Evolutionary conservation across 1,140 invertebrate genomes (phyloP).

Genomic region (Drosophila nigromelanica): DNA sequence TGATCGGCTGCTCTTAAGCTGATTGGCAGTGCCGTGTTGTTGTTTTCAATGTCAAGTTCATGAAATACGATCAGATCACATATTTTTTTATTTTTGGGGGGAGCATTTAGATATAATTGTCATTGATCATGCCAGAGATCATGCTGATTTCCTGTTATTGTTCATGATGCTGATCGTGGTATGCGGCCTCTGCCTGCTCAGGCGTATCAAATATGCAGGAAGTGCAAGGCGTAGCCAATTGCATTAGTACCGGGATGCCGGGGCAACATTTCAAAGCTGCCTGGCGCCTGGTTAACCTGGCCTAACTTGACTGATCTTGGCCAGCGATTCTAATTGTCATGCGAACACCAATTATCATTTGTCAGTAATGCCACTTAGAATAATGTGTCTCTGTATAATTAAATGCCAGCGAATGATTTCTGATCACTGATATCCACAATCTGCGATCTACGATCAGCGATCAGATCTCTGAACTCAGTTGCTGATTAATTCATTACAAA

Average conservation of each 20-base stretch:
- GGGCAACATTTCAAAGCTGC: slow-evolving; percentile 69
- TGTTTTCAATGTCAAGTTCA: slow-evolving; percentile 78
- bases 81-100: slow-evolving; percentile 21
- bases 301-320: slow-evolving; percentile 24
- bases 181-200: slow-evolving; percentile 42
- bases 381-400: slow-evolving; percentile 59
- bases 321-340: slow-evolving; percentile 71
- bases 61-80: slow-evolving; percentile 60
- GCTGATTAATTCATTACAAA: slow-evolving; percentile 76
- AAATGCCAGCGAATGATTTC: slow-evolving; percentile 62
- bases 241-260: slow-evolving; percentile 50
- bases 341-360: slow-evolving; percentile 79
- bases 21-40: slow-evolving; percentile 53
- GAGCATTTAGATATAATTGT: slow-evolving; percentile 41
- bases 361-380: slow-evolving; percentile 67
- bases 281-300: slow-evolving; percentile 55
- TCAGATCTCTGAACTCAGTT: slow-evolving; percentile 19
- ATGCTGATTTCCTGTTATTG: slow-evolving; percentile 17
- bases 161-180: slow-evolving; percentile 18
- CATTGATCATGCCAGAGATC: slow-evolving; percentile 34
- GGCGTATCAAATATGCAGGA: slow-evolving; percentile 65
- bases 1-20: slow-evolving; percentile 49
- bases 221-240: slow-evolving; percentile 64
- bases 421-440: slow-evolving; percentile 26
- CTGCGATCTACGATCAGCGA: slow-evolving; percentile 23